These are phyloP conservation scores for Bedellia somnulentella DNA, from an alignment of 2,888 invertebrate genomes.

Conservation along the genomic window DNA sequence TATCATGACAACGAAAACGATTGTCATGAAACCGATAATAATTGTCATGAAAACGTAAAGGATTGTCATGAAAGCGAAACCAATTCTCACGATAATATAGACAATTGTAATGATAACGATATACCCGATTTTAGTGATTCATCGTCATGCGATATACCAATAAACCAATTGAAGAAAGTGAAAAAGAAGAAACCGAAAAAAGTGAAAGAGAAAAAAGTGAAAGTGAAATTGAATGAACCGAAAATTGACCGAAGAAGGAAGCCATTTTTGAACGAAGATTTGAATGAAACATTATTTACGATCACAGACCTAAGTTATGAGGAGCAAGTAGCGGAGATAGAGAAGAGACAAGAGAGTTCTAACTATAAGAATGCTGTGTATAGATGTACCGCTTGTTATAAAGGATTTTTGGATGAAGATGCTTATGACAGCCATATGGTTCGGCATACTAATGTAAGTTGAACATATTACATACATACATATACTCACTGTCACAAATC, in stretches of 20 bases:
- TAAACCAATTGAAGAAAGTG: slow-evolving; percentile 17
- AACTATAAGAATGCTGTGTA: slow-evolving; percentile 38
- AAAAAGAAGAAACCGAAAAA: slow-evolving; percentile 10
- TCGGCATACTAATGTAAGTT: slow-evolving; percentile 37
- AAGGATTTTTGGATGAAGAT: slow-evolving; percentile 39
- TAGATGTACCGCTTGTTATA: slow-evolving; percentile 38
- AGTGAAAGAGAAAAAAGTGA: slow-evolving; percentile 7
- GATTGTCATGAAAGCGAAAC: no score
- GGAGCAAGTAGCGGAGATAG: slow-evolving; percentile 39
- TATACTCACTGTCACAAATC: no score
- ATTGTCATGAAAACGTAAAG: no score
- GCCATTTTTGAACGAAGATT: slow-evolving; percentile 35
- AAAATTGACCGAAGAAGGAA: slow-evolving; percentile 35
- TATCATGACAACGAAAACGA: slow-evolving; percentile 9
- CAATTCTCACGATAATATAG: no score
- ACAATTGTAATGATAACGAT: no score
- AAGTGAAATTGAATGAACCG: slow-evolving; percentile 15
- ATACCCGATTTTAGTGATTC: slow-evolving; percentile 15
- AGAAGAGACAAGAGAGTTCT: slow-evolving; percentile 30
- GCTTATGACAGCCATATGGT: slow-evolving; percentile 35
- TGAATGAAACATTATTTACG: slow-evolving; percentile 36
- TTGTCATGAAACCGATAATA: no score
- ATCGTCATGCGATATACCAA: slow-evolving; percentile 29
- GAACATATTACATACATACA: no score
- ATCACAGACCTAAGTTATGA: slow-evolving; percentile 31